phyloP scores from a whole-genome alignment of 1,140 invertebrate species.

The Cydia splendana region DNA sequence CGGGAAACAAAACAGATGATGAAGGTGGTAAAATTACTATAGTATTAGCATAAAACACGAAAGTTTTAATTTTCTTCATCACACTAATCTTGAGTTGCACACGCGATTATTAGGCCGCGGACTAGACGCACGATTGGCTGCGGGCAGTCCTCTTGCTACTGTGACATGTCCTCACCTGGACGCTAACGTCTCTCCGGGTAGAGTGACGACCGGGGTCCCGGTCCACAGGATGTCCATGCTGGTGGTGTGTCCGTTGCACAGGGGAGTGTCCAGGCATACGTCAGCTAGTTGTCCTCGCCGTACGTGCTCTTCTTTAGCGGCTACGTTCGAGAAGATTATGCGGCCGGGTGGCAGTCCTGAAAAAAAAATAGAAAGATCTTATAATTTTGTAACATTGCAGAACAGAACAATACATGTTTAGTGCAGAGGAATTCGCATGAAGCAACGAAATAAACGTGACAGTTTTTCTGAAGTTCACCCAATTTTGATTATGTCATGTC shows the following conservation, averaged over 20 bases:
- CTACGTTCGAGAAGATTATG: slow-evolving; percentile 98
- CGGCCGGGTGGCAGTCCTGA: slow-evolving; percentile 87
- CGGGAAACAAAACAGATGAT: too few species aligned
- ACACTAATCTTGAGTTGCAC: too few species aligned
- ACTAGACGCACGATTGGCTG: slow-evolving; percentile 85
- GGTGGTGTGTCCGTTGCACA: slow-evolving; percentile 99
- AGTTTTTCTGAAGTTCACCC: too few species aligned
- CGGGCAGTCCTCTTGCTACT: slow-evolving; percentile 88
- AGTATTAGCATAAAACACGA: too few species aligned
- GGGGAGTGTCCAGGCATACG: slow-evolving; percentile 98
- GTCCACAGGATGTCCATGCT: slow-evolving; percentile 99
- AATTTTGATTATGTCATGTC: too few species aligned
- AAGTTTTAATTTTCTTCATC: too few species aligned
- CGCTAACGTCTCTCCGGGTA: slow-evolving; percentile 97
- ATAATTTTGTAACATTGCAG: not conserved
- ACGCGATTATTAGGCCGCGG: too few species aligned
- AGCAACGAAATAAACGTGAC: too few species aligned
- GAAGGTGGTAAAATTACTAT: too few species aligned
- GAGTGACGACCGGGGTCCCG: slow-evolving; percentile 97
- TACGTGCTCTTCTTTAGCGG: slow-evolving; percentile 99
- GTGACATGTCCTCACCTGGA: slow-evolving; percentile 80
- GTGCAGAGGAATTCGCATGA: too few species aligned
- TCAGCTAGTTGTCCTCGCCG: slow-evolving; percentile 97
- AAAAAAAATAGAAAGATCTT: not conserved
- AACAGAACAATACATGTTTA: not conserved